These are phyloP conservation scores for Ips typographus DNA, from an alignment of 1,140 invertebrate species.

Conservation along the genomic window DNA sequence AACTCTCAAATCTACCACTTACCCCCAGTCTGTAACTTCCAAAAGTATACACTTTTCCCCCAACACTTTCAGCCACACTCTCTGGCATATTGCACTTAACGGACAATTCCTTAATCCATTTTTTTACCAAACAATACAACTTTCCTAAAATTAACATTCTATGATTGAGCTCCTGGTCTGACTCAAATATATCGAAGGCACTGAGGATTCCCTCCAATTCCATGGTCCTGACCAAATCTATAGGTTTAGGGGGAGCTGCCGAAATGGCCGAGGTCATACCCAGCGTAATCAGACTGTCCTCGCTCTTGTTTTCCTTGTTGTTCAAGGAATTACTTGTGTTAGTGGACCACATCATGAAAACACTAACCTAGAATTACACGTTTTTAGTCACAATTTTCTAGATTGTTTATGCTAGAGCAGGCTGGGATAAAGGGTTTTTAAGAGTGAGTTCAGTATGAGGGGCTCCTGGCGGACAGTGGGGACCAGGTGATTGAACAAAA, in stretches of 20 bases:
- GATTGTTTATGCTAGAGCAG: too few species aligned
- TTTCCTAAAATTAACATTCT: conserved; percentile 81
- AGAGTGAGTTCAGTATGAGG: too few species aligned
- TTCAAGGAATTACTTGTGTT: conserved; percentile 30
- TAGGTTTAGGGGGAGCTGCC: conserved; percentile 79
- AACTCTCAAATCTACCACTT: conserved; percentile 41
- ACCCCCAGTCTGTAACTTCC: conserved; percentile 88
- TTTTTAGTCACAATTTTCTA: too few species aligned
- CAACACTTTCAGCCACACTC: conserved; percentile 81
- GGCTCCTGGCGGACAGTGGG: too few species aligned
- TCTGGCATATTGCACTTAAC: conserved; percentile 86
- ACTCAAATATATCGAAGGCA: conserved; percentile 91
- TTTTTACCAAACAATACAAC: conserved; percentile 84
- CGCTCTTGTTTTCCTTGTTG: conserved; percentile 43
- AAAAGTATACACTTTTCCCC: conserved; percentile 99
- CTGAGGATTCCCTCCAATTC: conserved; percentile 81
- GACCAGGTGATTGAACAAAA: too few species aligned
- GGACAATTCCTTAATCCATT: conserved; percentile 91
- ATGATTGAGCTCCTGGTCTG: conserved; percentile 87
- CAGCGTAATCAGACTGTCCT: conserved; percentile 54
- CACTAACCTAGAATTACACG: too few species aligned
- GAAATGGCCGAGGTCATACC: conserved; percentile 96
- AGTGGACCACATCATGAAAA: conserved; percentile 41
- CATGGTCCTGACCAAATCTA: conserved; percentile 79
- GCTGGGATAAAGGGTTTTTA: too few species aligned